Evolutionary conservation across 2,113 vertebrate genomes (phyloP).

Genomic region (Gymnogyps californianus): DNA sequence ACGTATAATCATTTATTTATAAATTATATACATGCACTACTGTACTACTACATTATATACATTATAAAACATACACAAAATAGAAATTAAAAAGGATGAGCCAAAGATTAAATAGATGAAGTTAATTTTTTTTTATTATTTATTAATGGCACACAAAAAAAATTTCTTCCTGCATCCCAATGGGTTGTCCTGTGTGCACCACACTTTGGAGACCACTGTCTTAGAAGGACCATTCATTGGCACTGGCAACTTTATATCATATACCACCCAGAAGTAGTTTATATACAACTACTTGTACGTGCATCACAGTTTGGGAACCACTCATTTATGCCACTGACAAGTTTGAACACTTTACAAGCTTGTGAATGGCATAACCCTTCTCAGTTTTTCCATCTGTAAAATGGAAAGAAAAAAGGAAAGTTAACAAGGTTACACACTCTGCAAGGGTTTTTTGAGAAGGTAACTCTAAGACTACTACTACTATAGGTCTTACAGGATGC

Average conservation of each 20-base stretch:
- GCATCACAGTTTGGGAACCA: not conserved
- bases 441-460: not conserved
- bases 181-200: not conserved
- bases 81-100: not conserved
- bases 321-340: not conserved
- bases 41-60: not conserved
- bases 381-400: not conserved
- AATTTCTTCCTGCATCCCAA: not conserved
- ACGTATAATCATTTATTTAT: not conserved
- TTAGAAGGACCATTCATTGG: not conserved
- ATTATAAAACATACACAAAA: not conserved
- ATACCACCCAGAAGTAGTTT: not conserved
- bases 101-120: not conserved
- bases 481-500: not conserved
- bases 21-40: not conserved
- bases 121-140: accelerated
- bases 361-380: not conserved
- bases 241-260: not conserved
- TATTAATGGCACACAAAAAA: not conserved
- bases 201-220: not conserved
- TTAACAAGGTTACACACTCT: not conserved
- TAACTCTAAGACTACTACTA: not conserved
- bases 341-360: not conserved
- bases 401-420: not conserved
- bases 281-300: not conserved